A percentile compares a stretch with the other conserved stretches of the same genome.
These are phyloP conservation scores for Brachyrhaphis roseni DNA, from an alignment of 2,797 vertebrate species.

Conservation along the genomic window DNA sequence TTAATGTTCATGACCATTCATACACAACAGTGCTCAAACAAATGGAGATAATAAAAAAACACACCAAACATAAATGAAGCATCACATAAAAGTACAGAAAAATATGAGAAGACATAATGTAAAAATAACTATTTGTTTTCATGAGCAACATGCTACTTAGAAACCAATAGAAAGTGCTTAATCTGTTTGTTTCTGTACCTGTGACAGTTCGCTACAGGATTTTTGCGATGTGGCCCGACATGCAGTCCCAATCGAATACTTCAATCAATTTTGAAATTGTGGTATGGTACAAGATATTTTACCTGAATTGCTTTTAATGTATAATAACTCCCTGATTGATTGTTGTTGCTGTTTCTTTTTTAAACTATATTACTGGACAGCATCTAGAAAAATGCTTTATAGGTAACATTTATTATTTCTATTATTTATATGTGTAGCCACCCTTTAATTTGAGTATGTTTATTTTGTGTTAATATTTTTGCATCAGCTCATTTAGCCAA, in stretches of 20 bases:
- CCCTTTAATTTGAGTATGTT: not conserved
- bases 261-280: constrained; percentile 8
- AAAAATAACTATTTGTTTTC: not conserved
- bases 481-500: not conserved
- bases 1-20: not conserved
- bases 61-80: not conserved
- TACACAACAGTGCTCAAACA: not conserved
- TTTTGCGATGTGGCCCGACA: constrained; percentile 4
- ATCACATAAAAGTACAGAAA: not conserved
- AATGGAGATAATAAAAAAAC: not conserved
- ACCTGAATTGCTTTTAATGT: not conserved
- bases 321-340: not conserved
- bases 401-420: too few species aligned
- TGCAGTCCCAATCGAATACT: not conserved
- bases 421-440: not conserved
- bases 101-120: not conserved
- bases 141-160: too few species aligned
- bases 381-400: too few species aligned
- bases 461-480: not conserved
- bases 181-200: not conserved
- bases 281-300: constrained; percentile 10
- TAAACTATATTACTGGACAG: not conserved
- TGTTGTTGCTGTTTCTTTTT: not conserved
- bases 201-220: constrained; percentile 8
- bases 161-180: not conserved